A percentile compares a stretch with the other conserved stretches of the same genome.
Conservation (phyloP, 2,113 vertebrate species). For the Channa argus region DNA sequence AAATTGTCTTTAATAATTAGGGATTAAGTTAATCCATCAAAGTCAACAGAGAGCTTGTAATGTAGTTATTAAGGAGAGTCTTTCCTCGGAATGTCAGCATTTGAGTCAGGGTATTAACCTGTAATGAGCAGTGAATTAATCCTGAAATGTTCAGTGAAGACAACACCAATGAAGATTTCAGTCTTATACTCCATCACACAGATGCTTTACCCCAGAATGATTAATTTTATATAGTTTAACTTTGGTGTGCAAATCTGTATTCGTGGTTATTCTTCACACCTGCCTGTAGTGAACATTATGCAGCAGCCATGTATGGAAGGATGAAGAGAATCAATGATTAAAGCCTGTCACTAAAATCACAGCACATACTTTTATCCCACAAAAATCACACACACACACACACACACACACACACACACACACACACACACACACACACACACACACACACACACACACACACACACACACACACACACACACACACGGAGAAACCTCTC, state of each 20-base stretch:
- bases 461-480: neutral
- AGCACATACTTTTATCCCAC: slow-evolving; percentile 29
- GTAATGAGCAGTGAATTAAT: slow-evolving; percentile 45
- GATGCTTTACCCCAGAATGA: slow-evolving; percentile 18
- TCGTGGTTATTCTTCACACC: slow-evolving; percentile 16
- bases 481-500: slow-evolving; percentile 2
- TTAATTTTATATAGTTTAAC: slow-evolving; percentile 23
- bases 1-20: slow-evolving; percentile 26
- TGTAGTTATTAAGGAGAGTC: slow-evolving; percentile 18
- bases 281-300: slow-evolving; percentile 6
- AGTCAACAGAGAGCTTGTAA: slow-evolving; percentile 34
- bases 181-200: slow-evolving; percentile 46
- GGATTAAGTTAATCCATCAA: slow-evolving; percentile 36
- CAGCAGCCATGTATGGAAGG: slow-evolving; percentile 19
- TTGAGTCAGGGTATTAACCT: slow-evolving; percentile 41
- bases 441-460: neutral
- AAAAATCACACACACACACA: slow-evolving; percentile 12
- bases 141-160: slow-evolving; percentile 46
- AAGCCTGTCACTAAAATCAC: slow-evolving; percentile 35
- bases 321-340: slow-evolving; percentile 25
- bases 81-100: slow-evolving; percentile 28
- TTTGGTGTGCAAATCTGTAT: slow-evolving; percentile 1
- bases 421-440: slow-evolving; percentile 5
- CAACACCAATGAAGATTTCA: slow-evolving; percentile 41
- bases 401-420: neutral